These are phyloP conservation scores for Delia radicum DNA, from an alignment of 1,140 invertebrate genomes.

Conservation along the genomic window DNA sequence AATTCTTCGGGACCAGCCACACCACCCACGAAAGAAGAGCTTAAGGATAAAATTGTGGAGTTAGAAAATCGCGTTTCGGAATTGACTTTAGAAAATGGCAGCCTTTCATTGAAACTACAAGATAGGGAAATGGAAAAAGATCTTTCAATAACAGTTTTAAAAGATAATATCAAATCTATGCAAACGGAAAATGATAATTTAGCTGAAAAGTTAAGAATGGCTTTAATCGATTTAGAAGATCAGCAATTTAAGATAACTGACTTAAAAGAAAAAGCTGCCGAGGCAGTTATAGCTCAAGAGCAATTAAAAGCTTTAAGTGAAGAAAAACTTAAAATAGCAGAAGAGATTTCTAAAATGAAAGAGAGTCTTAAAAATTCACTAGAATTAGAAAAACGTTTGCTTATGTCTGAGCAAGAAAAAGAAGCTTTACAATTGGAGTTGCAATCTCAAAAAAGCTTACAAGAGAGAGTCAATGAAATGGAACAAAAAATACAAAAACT, in stretches of 20 bases:
- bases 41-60: conserved; percentile 56
- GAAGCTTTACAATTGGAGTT: conserved; percentile 46
- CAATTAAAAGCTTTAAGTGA: conserved; percentile 24
- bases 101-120: conserved; percentile 48
- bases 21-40: conserved; percentile 48
- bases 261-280: conserved; percentile 32
- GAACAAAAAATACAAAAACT: conserved; percentile 44
- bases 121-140: conserved; percentile 60
- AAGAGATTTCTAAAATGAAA: conserved; percentile 52
- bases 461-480: conserved; percentile 29
- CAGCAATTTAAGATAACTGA: conserved; percentile 25
- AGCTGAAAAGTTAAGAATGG: conserved; percentile 32
- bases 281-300: conserved; percentile 47
- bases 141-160: conserved; percentile 58
- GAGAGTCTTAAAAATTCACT: neutral
- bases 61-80: conserved; percentile 55
- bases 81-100: conserved; percentile 51
- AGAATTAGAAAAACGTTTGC: conserved; percentile 43
- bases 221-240: conserved; percentile 27
- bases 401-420: conserved; percentile 39
- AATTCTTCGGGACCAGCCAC: conserved; percentile 34
- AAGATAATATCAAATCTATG: conserved; percentile 58
- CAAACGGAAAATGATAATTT: conserved; percentile 55
- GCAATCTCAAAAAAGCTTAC: conserved; percentile 22
- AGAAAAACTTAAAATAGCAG: conserved; percentile 43